A percentile compares a stretch with the other conserved stretches of the same genome.
Conservation (phyloP, 2,797 vertebrate genomes). For the Kryptopterus vitreolus region DNA sequence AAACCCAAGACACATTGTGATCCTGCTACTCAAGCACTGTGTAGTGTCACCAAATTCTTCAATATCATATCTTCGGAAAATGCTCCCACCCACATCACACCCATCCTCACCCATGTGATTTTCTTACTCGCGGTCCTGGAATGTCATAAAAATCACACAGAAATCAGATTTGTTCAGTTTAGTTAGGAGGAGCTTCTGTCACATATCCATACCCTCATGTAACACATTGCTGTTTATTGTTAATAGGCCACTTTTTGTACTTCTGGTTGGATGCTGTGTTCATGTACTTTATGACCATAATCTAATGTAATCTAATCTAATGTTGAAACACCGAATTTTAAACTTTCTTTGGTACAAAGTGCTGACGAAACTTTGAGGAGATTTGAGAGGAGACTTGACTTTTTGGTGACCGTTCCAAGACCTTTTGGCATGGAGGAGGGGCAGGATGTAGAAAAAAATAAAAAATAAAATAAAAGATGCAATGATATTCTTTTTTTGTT, state of each 20-base stretch:
- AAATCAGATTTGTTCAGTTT: not conserved
- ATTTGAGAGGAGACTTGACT: slow-evolving; percentile 53
- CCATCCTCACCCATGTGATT: not conserved
- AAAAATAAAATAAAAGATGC: too few species aligned
- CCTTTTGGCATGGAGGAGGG: not conserved
- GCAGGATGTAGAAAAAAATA: not conserved
- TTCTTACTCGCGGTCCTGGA: not conserved
- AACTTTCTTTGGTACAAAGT: slow-evolving; percentile 40
- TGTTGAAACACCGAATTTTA: not conserved
- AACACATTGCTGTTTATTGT: too few species aligned
- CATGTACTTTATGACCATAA: too few species aligned
- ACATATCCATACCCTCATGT: too few species aligned
- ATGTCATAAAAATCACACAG: not conserved
- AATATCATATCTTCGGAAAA: slow-evolving; percentile 14
- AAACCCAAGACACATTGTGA: not conserved
- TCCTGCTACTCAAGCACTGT: not conserved
- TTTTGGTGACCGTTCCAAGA: slow-evolving; percentile 44
- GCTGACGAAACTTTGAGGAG: slow-evolving; percentile 39
- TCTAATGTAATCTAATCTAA: not conserved
- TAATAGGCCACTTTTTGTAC: too few species aligned
- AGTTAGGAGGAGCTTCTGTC: too few species aligned
- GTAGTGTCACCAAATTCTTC: slow-evolving; percentile 15
- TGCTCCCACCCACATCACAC: not conserved
- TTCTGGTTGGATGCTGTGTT: too few species aligned
- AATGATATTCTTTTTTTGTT: slow-evolving; percentile 45